Evolutionary conservation across 2,888 invertebrate species (phyloP), one percentile per base, ranked within the genome.

Genomic region (Amphipyra tragopoginis): DNA sequence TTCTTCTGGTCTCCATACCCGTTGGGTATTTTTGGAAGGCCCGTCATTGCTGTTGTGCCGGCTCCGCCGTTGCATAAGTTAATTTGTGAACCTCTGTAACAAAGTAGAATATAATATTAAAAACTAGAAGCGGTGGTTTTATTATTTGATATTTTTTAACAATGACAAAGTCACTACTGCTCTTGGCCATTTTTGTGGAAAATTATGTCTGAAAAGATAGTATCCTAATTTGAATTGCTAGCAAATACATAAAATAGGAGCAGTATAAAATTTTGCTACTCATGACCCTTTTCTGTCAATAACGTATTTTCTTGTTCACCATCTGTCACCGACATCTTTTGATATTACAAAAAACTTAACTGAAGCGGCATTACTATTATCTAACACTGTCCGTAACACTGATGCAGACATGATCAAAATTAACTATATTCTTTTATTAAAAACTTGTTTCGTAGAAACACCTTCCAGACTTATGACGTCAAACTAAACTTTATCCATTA

Each of bases 21-120:
- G 85, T 97, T 97, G 65, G 96, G 97, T 53, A 97, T 95, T 90
- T 97, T 97, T 13, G 97, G 96, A 9, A 96, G 90, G 6, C 92
- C 93, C 0, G 90, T 88, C 73, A 95, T 91, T 33, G 91, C 89
- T 33, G 95, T 93, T 43, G 95, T 89, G 38, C 93, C 91, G 11
- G 94, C 91, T 40, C 95, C 95, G 14, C 97, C 97, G 86, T 97
- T 97, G 94, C 97, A 97, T 15, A 97, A 88, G 80, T 97, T 97
- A 72, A 96, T 96, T 91, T 97, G 97, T 48, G 97, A 97, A 72
- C 96, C 96, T 68, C 96, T 96, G 96, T 43, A 95, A 96, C 75
- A 72, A 65, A 56, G 38, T 6, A 13, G 4, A 48, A 40, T 10
- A 1, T 4, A 33, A 53, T 5, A 42, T 75, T 33, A 45, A 39